phyloP scores from a whole-genome alignment of 64 coral and sea anemone genomes.

The Montipora cactus region DNA sequence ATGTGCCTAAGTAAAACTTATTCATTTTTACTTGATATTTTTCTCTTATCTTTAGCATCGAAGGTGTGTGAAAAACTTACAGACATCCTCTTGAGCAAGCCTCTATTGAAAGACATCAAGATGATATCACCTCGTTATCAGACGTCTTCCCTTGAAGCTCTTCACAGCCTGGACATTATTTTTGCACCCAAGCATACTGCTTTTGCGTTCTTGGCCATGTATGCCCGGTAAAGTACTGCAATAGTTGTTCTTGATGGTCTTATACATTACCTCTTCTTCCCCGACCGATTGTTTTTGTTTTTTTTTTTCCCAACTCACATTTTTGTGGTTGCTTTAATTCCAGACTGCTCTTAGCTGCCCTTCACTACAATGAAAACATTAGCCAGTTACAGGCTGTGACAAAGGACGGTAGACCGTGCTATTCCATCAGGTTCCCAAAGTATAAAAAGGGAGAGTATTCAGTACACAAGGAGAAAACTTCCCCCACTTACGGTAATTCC shows the following conservation, averaged over 20 bases:
- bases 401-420: background rate
- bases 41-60: background rate
- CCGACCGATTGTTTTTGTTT: too few species aligned
- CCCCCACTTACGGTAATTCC: too few species aligned
- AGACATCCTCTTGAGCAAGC: slow-evolving; percentile 27
- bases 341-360: background rate
- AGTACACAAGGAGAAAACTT: too few species aligned
- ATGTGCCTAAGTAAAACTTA: background rate
- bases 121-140: slow-evolving; percentile 52
- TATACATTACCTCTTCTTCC: too few species aligned
- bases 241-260: too few species aligned
- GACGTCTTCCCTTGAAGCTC: background rate
- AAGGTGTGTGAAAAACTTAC: slow-evolving; percentile 49
- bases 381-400: background rate
- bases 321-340: too few species aligned
- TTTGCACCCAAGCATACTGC: slow-evolving; percentile 19
- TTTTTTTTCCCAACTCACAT: too few species aligned
- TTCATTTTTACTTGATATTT: background rate
- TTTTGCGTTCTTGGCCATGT: slow-evolving; percentile 18
- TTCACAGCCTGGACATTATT: background rate
- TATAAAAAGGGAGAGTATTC: background rate
- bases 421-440: background rate
- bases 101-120: slow-evolving; percentile 54
- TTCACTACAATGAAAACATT: background rate
- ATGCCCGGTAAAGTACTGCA: background rate